Conservation (phyloP, 2,888 invertebrate genomes). For the Plebejus anna region DNA sequence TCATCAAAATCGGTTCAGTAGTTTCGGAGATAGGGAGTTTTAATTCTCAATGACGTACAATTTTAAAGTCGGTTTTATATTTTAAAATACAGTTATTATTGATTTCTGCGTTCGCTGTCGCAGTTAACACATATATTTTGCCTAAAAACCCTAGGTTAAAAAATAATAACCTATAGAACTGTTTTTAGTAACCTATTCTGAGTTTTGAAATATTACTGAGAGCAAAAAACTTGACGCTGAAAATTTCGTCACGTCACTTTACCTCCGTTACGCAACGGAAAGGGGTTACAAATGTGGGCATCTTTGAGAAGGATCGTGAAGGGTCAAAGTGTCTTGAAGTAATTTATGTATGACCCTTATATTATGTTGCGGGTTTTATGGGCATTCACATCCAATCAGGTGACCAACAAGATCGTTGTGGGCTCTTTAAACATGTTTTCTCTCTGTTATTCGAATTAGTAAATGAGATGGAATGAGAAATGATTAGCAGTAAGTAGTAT, state of each 20-base stretch:
- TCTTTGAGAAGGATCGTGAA: conserved; percentile 10
- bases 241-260: not conserved
- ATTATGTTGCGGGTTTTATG: conserved; percentile 7
- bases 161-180: too few species aligned
- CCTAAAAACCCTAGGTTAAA: too few species aligned
- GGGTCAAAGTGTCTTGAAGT: conserved; percentile 11
- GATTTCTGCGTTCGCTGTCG: too few species aligned
- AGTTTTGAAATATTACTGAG: too few species aligned
- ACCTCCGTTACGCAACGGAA: not conserved
- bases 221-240: not conserved
- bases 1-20: too few species aligned
- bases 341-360: conserved; percentile 13
- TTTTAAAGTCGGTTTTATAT: too few species aligned
- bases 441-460: not conserved
- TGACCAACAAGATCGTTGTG: not conserved
- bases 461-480: not conserved
- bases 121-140: too few species aligned
- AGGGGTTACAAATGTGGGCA: conserved; percentile 1
- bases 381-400: not conserved
- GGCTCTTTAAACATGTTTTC: not conserved
- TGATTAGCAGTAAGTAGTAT: not conserved
- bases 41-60: too few species aligned
- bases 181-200: too few species aligned
- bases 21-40: too few species aligned
- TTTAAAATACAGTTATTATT: too few species aligned